Evolutionary conservation across 1,140 invertebrate species (phyloP).

Genomic region (Meloidogyne floridensis): DNA sequence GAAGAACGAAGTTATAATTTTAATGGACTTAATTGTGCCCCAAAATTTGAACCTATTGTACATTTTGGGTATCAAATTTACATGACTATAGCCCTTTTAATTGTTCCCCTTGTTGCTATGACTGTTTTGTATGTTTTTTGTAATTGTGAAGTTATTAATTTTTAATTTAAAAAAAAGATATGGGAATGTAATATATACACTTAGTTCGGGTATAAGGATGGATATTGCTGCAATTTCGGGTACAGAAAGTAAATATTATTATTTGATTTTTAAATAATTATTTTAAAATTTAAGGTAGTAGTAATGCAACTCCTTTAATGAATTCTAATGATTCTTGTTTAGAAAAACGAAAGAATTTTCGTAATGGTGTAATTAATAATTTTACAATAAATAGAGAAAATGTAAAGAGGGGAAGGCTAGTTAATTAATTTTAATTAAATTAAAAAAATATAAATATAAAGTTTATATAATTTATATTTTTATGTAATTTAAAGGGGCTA

Average conservation of each 20-base stretch:
- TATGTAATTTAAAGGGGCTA: too few relatives aligned
- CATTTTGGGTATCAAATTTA: conserved; percentile 56
- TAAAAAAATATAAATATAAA: not conserved
- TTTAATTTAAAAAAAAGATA: conserved; percentile 10
- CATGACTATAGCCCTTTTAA: conserved; percentile 54
- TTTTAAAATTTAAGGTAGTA: not conserved
- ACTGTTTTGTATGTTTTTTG: conserved; percentile 37
- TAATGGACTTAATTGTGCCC: conserved; percentile 51
- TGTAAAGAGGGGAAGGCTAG: not conserved
- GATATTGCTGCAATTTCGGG: conserved; percentile 54
- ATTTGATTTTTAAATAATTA: not conserved
- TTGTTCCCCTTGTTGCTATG: conserved; percentile 55
- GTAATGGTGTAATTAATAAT: not conserved
- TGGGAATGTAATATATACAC: conserved; percentile 44
- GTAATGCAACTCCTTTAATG: not conserved
- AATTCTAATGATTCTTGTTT: conserved; percentile 3
- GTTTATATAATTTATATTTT: too few relatives aligned
- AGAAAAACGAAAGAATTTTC: not conserved
- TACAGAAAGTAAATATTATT: conserved; percentile 39
- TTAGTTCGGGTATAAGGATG: conserved; percentile 50
- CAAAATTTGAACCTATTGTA: conserved; percentile 47
- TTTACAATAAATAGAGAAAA: conserved; percentile 6
- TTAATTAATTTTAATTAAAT: not conserved
- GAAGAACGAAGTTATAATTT: conserved; percentile 52
- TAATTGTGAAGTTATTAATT: not conserved